A percentile compares a stretch with the other conserved stretches of the same genome.
phyloP scores from a whole-genome alignment of 2,888 invertebrate species.

The Byasa hedistus region DNA sequence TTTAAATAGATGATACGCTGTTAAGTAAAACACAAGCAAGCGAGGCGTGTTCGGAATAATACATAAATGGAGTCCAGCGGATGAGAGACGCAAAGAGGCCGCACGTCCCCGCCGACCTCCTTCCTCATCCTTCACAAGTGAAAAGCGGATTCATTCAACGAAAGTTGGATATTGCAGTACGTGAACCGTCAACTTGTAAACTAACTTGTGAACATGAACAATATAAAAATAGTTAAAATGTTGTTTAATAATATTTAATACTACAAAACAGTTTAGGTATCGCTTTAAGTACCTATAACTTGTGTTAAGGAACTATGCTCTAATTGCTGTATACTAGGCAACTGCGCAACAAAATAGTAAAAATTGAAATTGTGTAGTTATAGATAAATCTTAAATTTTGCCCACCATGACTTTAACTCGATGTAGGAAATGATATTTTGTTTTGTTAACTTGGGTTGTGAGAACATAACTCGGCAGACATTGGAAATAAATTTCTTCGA shows the following conservation, averaged over 20 bases:
- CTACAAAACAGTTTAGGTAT: no score
- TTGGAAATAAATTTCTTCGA: conserved; percentile 5
- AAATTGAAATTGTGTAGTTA: no score
- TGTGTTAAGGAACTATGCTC: no score
- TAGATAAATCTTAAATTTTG: no score
- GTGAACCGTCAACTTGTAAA: neutral
- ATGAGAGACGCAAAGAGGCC: conserved; percentile 23
- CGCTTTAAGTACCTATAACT: no score
- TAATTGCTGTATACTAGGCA: no score
- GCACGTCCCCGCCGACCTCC: conserved; percentile 28
- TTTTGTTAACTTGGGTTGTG: neutral
- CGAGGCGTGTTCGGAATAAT: conserved; percentile 21
- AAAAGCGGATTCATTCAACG: conserved; percentile 28
- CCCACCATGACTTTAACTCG: neutral
- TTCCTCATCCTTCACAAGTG: conserved; percentile 27
- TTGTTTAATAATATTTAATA: no score
- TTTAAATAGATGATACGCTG: conserved; percentile 10
- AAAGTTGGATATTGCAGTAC: conserved; percentile 21
- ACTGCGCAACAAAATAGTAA: no score
- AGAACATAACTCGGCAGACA: no score
- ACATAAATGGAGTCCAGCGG: conserved; percentile 18
- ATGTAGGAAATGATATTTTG: neutral
- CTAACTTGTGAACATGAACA: no score
- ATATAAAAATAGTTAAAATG: no score
- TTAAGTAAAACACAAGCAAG: conserved; percentile 22